Conservation (phyloP, 2,113 vertebrate genomes). For the Sus scrofa region T2T-Sscrofa CM000812.6:214998001-214998500, state of each 20-base stretch:
- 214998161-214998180: neutral
- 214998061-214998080: too few species aligned
- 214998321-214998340: neutral
- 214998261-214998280: slow-evolving; percentile 51
- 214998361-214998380: slow-evolving; percentile 14
- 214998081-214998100: too few species aligned
- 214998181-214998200: neutral
- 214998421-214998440: slow-evolving; percentile 45
- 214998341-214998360: neutral
- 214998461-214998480: slow-evolving; percentile 72
- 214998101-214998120: too few species aligned
- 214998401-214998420: slow-evolving; percentile 45
- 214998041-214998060: too few species aligned
- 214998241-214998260: slow-evolving; percentile 50
- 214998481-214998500: slow-evolving; percentile 27
- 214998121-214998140: too few species aligned
- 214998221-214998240: slow-evolving; percentile 33
- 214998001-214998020: too few species aligned
- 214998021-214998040: too few species aligned
- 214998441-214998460: slow-evolving; percentile 43
- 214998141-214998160: too few species aligned
- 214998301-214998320: slow-evolving; percentile 53
- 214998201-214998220: neutral
- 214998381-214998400: slow-evolving; percentile 51
- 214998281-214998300: slow-evolving; percentile 22